phyloP scores from a whole-genome alignment of 92 coral and sea anemone genomes.

The Montipora capitata region DNA sequence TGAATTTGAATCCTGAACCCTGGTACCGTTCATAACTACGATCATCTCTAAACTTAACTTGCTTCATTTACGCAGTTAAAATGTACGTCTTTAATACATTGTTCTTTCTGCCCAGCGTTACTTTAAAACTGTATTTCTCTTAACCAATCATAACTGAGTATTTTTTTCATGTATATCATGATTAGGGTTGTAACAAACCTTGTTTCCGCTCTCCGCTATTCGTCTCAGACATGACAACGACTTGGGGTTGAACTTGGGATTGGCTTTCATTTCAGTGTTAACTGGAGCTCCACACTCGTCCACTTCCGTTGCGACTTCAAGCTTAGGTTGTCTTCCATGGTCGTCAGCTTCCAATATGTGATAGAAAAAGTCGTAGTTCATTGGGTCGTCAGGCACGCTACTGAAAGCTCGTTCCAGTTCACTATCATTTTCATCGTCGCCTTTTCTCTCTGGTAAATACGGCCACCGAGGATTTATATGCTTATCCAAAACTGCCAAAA shows the following conservation, averaged over 20 bases:
- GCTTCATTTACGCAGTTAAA: too few relatives aligned
- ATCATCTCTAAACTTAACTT: too few relatives aligned
- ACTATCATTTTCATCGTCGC: conserved; percentile 48
- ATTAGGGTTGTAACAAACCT: conserved; percentile 49
- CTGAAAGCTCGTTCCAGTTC: conserved; percentile 89
- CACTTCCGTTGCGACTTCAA: conserved; percentile 69
- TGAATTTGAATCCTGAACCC: too few relatives aligned
- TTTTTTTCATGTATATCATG: too few relatives aligned
- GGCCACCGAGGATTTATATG: conserved; percentile 97
- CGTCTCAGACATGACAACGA: conserved; percentile 88
- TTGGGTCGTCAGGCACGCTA: conserved; percentile 96
- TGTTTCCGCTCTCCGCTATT: conserved; percentile 89
- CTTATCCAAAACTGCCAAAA: conserved; percentile 90
- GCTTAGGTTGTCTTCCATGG: conserved; percentile 81
- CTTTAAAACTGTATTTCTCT: too few relatives aligned
- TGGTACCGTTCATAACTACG: too few relatives aligned
- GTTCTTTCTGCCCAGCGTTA: too few relatives aligned
- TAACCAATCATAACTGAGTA: too few relatives aligned
- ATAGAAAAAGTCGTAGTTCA: conserved; percentile 92
- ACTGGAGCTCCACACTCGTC: conserved; percentile 84
- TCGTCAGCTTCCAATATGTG: conserved; percentile 93
- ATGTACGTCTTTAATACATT: too few relatives aligned
- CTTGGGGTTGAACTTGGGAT: conserved; percentile 75
- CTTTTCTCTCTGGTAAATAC: conserved; percentile 84
- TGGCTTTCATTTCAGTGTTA: conserved; percentile 40